Evolutionary conservation across 2,797 vertebrate genomes (phyloP), one percentile per base, ranked within the genome.

Genomic region (Novumbra hubbsi): DNA sequence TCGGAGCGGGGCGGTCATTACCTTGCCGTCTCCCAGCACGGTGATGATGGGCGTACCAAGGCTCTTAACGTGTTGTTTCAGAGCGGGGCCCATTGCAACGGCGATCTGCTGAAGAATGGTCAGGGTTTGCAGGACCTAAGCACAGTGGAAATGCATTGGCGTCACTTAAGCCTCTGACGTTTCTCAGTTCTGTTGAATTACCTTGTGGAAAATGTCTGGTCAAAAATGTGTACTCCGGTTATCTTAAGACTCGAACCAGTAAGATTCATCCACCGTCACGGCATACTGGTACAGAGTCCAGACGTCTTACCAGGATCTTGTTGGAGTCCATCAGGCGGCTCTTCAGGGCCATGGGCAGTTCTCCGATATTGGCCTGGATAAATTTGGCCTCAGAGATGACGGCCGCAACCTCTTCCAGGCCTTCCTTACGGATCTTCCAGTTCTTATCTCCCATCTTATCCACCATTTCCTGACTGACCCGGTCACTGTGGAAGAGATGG

Each of bases 361-460:
- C 98, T 68, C 97, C 97, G 12, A 99, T 92, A 84, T 91, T 98
- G 49, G 96, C 79, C 28, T 95, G 94, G 85, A 99, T 94, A 85
- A 99, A 98, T 81, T 99, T 99, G 16, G 97, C 98, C 76, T 99
- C 98, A 6, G 97, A 98, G 86, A 99, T 94, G 73, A 99, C 92
- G 57, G 93, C 92, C 0, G 93, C 86, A 11, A 92, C 92, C 93
- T 99, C 98, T 79, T 99, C 98, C 62, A 99, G 91, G 52, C 98
- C 98, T 85, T 99, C 98, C 86, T 98, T 99, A 80, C 98, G 93
- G 81, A 96, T 96, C 88, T 99, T 99, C 98, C 98, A 99, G 89
- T 98, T 99, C 89, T 99, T 99, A 82, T 99, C 98, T 8, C 88
- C 92, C 45, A 99, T 96, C 87, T 99, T 99, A 57, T 94, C 91